These are phyloP conservation scores for Entomobrya multifasciata DNA, from an alignment of 2,888 invertebrate genomes.

Conservation along the genomic window DNA sequence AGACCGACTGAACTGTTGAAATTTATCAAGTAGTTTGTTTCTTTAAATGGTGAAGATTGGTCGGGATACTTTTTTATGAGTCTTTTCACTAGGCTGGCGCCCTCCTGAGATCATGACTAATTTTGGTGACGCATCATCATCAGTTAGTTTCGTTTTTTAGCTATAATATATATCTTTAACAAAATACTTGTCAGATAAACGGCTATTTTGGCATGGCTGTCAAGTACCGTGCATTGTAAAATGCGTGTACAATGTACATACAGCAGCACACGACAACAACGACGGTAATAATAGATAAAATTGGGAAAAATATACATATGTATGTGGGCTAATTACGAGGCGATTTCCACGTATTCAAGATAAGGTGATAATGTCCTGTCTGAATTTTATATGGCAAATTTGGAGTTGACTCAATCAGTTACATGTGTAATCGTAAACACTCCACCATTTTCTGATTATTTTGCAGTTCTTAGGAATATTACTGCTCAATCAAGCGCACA, in stretches of 20 bases:
- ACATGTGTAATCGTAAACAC: not conserved
- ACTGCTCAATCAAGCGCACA: not conserved
- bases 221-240: not conserved
- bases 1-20: not conserved
- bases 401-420: constrained; percentile 40
- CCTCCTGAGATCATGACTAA: constrained; percentile 71
- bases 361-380: constrained; percentile 48
- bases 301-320: constrained; percentile 4
- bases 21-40: constrained; percentile 1
- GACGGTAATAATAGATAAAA: constrained; percentile 35
- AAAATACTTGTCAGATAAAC: constrained; percentile 18
- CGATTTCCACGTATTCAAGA: constrained; percentile 53
- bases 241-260: not conserved
- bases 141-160: constrained; percentile 40
- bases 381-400: constrained; percentile 13
- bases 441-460: not conserved
- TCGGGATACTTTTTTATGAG: constrained; percentile 53
- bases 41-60: constrained; percentile 63
- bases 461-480: not conserved
- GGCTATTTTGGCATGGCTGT: constrained; percentile 32
- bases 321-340: constrained; percentile 63
- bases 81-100: constrained; percentile 58
- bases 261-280: not conserved
- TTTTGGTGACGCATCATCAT: constrained; percentile 58
- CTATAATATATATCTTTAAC: too few relatives aligned